phyloP scores from a whole-genome alignment of 1,140 invertebrate genomes.

The Argopecten irradians region DNA sequence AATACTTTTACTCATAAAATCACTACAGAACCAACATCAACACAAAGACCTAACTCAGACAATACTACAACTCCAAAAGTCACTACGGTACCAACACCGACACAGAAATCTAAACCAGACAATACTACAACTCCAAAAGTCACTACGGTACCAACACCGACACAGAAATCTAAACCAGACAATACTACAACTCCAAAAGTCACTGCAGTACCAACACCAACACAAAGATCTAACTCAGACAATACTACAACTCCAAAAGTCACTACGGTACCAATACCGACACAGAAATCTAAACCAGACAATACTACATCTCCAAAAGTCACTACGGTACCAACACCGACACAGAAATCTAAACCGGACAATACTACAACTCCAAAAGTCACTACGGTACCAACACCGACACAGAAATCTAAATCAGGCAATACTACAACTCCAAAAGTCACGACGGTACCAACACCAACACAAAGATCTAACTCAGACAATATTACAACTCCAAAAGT shows the following conservation, averaged over 20 bases:
- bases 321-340: neutral
- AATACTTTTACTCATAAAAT: no score
- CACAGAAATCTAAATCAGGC: neutral
- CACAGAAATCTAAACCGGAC: neutral
- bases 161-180: no score
- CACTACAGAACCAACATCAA: neutral
- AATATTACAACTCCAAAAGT: neutral
- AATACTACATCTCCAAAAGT: neutral
- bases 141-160: no score
- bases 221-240: neutral
- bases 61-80: neutral
- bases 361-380: neutral
- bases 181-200: neutral
- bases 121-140: no score
- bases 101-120: neutral
- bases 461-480: neutral
- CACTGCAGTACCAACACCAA: neutral
- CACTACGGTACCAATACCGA: neutral
- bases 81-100: neutral
- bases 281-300: neutral
- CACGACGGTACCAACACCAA: neutral
- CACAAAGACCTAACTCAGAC: neutral
- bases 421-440: neutral
- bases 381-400: neutral
- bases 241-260: neutral